Evolutionary conservation across 2,888 invertebrate genomes (phyloP), one percentile per base, ranked within the genome.

Genomic region (Cheilosia grossa): DNA sequence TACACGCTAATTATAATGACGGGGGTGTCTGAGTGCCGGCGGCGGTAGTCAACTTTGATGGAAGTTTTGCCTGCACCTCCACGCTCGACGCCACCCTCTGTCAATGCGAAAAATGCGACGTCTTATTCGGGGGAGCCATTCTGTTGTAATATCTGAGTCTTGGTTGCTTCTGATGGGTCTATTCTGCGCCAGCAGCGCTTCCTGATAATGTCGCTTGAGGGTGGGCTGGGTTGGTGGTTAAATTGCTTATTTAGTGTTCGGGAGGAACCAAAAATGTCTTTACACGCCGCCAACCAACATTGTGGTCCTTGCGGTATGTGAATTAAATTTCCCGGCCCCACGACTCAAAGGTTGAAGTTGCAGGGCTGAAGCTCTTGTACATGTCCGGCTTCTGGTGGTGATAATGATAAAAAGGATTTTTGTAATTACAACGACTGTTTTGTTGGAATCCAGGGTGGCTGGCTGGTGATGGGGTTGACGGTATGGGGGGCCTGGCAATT

Each of bases 361-460:
- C 15, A 51, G 42, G 44, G 49, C 42, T 33, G 47, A 63, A 64
- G 63, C 59, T 64, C 64, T 80, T 73, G 67, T 74, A 69, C 80
- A 53, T 69, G 74, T 69, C 73, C 67, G 79, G 79, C 67, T 73
- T 74, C 82, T 83, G 82, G 73, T 73, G 53, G 63, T 79, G 79
- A 69, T 74, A 74, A 80, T 83, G 83, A 80, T 83, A 83, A 83
- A 83, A 83, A 74, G 73, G 83, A 83, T 83, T 83, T 80, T 80
- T 74, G 73, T 73, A 82, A 80, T 80, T 83, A 74, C 73, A 79
- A 64, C 79, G 79, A 83, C 80, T 67, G 83, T 83, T 80, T 74
- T 73, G 79, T 73, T 73, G 49, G 67, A 66, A 33, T 61, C n/a
- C 51, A n/a, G 53, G 49, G 37, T 33, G 33, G 63, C n/a, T 33